Percentiles rank a stretch among this genome's conserved stretches.
These are phyloP conservation scores for Tribolium castaneum DNA, from an alignment of 1,140 invertebrate species.

Conservation along the genomic window DNA sequence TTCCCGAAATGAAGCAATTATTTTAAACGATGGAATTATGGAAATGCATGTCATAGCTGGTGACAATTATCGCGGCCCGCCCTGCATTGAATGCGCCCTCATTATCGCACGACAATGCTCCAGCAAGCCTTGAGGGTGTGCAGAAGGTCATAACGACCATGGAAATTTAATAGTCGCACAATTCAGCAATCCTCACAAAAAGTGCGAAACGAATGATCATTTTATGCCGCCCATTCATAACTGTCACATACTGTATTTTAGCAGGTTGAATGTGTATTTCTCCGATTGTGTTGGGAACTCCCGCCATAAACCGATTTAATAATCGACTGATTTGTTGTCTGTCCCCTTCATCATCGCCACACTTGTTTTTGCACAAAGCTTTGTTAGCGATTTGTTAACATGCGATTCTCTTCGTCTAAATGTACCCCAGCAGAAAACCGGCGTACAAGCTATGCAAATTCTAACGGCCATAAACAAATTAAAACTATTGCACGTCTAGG, in stretches of 20 bases:
- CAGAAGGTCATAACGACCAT: conserved; percentile 47
- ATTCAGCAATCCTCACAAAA: conserved; percentile 49
- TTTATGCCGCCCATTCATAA: conserved; percentile 55
- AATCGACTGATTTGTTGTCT: conserved; percentile 55
- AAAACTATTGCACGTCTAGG: not conserved
- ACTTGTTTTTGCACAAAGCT: conserved; percentile 55
- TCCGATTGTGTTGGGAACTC: conserved; percentile 50
- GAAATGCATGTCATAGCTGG: conserved; percentile 34
- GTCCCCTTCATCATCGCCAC: conserved; percentile 53
- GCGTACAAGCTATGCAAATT: not conserved
- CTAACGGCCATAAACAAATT: not conserved
- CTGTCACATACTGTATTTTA: conserved; percentile 55
- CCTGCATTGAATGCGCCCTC: conserved; percentile 46
- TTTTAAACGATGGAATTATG: conserved; percentile 7
- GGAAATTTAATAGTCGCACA: conserved; percentile 55
- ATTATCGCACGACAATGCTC: conserved; percentile 42
- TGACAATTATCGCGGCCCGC: conserved; percentile 23
- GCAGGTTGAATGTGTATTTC: conserved; percentile 50
- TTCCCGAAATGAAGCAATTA: too few relatives aligned
- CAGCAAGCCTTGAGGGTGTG: conserved; percentile 4
- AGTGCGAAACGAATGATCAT: conserved; percentile 53
- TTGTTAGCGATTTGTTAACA: conserved; percentile 51
- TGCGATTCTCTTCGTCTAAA: conserved; percentile 28
- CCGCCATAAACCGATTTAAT: conserved; percentile 55
- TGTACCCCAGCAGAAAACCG: not conserved